These are phyloP conservation scores for Eretmocerus hayati DNA, from an alignment of 2,888 invertebrate genomes.

Conservation along the genomic window DNA sequence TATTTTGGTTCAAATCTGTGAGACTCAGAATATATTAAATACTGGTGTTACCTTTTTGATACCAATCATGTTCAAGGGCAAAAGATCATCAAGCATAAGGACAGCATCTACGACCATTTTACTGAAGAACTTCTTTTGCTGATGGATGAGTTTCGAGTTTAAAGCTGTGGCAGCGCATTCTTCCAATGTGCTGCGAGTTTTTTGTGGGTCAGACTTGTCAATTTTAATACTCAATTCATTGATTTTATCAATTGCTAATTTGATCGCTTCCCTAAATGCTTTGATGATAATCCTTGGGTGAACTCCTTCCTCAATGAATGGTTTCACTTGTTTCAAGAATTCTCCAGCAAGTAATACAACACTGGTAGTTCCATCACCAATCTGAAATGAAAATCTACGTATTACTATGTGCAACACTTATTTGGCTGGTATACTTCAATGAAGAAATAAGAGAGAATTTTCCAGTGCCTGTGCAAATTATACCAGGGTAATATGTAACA, in stretches of 20 bases:
- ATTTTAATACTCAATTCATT: constrained; percentile 75
- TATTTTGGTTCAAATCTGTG: neutral
- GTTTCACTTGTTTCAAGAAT: constrained; percentile 88
- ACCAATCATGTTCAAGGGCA: constrained; percentile 98
- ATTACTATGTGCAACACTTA: neutral
- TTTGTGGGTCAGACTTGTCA: constrained; percentile 56
- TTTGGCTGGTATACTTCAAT: neutral
- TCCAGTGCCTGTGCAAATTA: no score
- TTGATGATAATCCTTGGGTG: constrained; percentile 91
- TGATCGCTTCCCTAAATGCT: constrained; percentile 78
- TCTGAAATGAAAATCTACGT: constrained; percentile 50
- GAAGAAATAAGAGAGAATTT: no score
- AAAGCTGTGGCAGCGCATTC: constrained; percentile 95
- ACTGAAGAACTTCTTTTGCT: constrained; percentile 92
- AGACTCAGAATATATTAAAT: constrained; percentile 30
- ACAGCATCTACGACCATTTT: constrained; percentile 98
- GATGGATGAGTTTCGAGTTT: constrained; percentile 94
- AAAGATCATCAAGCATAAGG: constrained; percentile 74
- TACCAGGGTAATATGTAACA: neutral
- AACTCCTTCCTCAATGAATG: constrained; percentile 92
- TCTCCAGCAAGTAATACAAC: constrained; percentile 95
- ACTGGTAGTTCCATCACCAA: constrained; percentile 98
- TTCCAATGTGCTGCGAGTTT: constrained; percentile 61
- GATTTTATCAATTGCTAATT: constrained; percentile 75
- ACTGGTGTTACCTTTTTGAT: constrained; percentile 96